Evolutionary conservation across 2,888 invertebrate genomes (phyloP).

Genomic region (Hecatera dysodea): DNA sequence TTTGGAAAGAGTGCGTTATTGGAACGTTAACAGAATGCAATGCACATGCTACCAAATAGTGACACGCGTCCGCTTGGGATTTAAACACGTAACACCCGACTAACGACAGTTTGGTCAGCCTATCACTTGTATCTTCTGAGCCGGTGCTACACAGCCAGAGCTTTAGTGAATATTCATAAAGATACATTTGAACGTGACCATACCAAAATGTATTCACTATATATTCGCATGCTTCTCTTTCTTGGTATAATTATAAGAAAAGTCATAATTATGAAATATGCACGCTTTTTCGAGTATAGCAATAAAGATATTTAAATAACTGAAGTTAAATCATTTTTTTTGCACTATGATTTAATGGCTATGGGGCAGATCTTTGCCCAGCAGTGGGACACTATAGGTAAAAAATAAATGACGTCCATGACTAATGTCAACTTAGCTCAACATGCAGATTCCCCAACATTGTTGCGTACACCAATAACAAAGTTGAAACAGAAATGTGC

Average conservation of each 20-base stretch:
- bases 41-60: not conserved
- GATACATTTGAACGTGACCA: not conserved
- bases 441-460: not conserved
- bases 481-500: not conserved
- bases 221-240: not conserved
- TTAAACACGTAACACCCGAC: not conserved
- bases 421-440: not conserved
- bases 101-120: slow-evolving; percentile 1
- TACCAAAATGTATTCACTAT: not conserved
- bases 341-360: not conserved
- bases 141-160: not conserved
- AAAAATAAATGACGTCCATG: not conserved
- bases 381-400: not conserved
- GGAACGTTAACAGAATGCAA: not conserved
- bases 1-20: not conserved
- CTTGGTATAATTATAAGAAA: not conserved
- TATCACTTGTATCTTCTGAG: not conserved
- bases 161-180: slow-evolving; percentile 19
- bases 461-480: not conserved
- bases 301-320: not conserved
- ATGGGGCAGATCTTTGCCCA: not conserved
- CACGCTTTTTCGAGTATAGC: not conserved
- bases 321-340: no score
- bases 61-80: not conserved
- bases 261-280: not conserved